These are phyloP conservation scores for Hemistola chrysoprasaria DNA, from an alignment of 2,888 invertebrate species.

Conservation along the genomic window DNA sequence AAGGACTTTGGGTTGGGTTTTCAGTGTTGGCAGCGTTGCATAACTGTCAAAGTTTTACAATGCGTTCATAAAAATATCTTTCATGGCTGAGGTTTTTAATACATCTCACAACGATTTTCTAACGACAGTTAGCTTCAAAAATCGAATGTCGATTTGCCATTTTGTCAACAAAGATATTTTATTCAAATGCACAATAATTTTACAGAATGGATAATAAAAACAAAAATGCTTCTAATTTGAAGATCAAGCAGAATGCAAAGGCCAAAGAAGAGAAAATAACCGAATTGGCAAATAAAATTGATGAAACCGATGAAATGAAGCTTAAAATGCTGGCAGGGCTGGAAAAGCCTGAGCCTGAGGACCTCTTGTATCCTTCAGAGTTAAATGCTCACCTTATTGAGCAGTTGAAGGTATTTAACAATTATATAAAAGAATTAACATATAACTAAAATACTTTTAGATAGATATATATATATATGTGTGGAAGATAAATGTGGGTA, in stretches of 20 bases:
- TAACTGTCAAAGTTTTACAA: neutral
- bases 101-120: neutral
- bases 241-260: slow-evolving; percentile 40
- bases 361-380: slow-evolving; percentile 82
- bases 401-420: slow-evolving; percentile 82
- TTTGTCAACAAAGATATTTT: slow-evolving; percentile 4
- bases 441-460: no score
- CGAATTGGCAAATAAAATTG: slow-evolving; percentile 65
- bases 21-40: slow-evolving; percentile 5
- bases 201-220: slow-evolving; percentile 46
- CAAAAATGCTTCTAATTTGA: slow-evolving; percentile 31
- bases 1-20: no score
- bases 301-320: slow-evolving; percentile 77
- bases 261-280: slow-evolving; percentile 51
- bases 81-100: no score
- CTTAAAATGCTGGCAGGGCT: slow-evolving; percentile 66
- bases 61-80: slow-evolving; percentile 3
- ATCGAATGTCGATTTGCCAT: neutral
- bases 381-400: slow-evolving; percentile 83
- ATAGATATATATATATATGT: no score
- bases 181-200: slow-evolving; percentile 5
- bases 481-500: no score
- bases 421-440: no score
- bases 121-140: neutral
- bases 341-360: slow-evolving; percentile 63